phyloP scores from a whole-genome alignment of 1,140 invertebrate genomes.

The Dysdera silvatica region DNA sequence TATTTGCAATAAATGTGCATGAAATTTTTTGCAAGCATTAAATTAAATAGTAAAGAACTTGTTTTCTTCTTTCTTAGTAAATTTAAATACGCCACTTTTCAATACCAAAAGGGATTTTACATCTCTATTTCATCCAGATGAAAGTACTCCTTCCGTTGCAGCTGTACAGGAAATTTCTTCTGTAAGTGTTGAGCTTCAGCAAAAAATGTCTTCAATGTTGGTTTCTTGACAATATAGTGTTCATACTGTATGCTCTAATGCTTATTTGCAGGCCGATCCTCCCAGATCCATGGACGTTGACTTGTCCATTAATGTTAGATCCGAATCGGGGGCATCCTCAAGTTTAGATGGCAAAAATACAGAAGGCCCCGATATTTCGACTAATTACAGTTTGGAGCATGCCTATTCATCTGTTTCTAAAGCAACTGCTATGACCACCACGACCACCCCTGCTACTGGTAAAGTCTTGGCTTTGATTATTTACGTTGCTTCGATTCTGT shows the following conservation, averaged over 20 bases:
- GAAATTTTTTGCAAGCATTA: too few species aligned
- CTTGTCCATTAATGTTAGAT: background rate
- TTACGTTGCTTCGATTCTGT: too few species aligned
- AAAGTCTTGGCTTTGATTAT: too few species aligned
- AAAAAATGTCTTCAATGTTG: too few species aligned
- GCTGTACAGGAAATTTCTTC: conserved; percentile 19
- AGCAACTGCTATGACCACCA: conserved; percentile 2
- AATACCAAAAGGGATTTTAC: too few species aligned
- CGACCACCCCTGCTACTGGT: conserved; percentile 1
- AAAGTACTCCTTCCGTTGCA: conserved; percentile 1
- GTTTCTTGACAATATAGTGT: too few species aligned
- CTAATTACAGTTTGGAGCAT: conserved; percentile 44
- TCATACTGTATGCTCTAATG: too few species aligned
- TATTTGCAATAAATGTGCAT: too few species aligned
- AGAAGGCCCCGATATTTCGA: conserved; percentile 1
- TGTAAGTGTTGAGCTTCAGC: conserved; percentile 2
- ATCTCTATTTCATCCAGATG: too few species aligned
- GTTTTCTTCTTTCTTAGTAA: too few species aligned
- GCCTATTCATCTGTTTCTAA: conserved; percentile 50
- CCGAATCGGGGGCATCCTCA: background rate
- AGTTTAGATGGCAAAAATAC: conserved; percentile 9
- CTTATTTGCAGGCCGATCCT: background rate
- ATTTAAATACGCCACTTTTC: too few species aligned
- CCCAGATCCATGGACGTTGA: background rate
- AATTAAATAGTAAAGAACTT: too few species aligned